Base-by-base conservation (phyloP, 2,888 invertebrate species). In the Rhagonycha lutea region DNA sequence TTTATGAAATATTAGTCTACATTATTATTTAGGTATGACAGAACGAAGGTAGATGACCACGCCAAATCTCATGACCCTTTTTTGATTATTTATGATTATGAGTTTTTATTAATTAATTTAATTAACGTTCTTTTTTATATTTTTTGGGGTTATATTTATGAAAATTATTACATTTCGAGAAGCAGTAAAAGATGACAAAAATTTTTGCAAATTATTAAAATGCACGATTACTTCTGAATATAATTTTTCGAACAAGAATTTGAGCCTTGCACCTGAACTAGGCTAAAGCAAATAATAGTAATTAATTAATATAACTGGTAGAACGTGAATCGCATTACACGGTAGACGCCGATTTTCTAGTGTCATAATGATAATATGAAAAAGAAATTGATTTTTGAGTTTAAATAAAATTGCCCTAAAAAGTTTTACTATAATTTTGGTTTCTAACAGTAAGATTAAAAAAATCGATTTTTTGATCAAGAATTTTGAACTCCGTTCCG, bases 31-130 rank as follows among this genome's bases (percentile, higher is more conserved):
- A 84, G 82, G 84, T 83, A 81, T 85, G 86, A 85, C 85, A 86
- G 61, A 74, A 79, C 77, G 79, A 82, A 86, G 86, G 86, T 86
- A 85, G 85, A 84, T 86, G 86, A 86, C 86, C 86, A 86, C 83
- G 82, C 84, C 83, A 83, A 85, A 84, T 83, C 82, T 83, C 81
- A 84, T 82, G 83, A 81, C n/a, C 47, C n/a, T 47, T 47, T 47
- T 47, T 47, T n/a, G 47, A 47, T 47, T 32, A n/a, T 12, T 32
- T 32, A 32, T 32, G 12, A 32, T 32, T 32, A 5, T 8, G 47
- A 47, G 7, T 28, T 28, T 28, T 28, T 28, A 28, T 28, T 7
- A 47, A 47, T 47, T n/a, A 47, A 47, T n/a, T 0, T 28, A 2
- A 9, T 0, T 2, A 0, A 2, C 5, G 5, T 4, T 32, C 1